Percentiles rank a stretch among this genome's conserved stretches.
Evolutionary conservation across 2,797 vertebrate species (phyloP).

Genomic region (Thripadectes ignobilis): DNA sequence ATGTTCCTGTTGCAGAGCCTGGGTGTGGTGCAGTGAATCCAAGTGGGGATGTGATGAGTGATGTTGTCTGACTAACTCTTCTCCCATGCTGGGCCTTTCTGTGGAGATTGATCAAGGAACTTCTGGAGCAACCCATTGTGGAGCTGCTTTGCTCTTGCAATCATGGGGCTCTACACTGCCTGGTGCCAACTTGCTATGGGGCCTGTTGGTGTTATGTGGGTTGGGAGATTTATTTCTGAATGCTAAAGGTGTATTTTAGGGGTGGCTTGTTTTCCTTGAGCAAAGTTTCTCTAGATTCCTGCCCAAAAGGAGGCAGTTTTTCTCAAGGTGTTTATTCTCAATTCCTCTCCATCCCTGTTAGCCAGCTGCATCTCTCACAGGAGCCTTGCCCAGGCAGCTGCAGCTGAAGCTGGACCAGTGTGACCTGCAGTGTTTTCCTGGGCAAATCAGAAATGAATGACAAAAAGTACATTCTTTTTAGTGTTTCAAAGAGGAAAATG

Average conservation of each 20-base stretch:
- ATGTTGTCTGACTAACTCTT: not conserved
- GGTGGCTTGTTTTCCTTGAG: not conserved
- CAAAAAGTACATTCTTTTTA: not conserved
- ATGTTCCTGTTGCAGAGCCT: not conserved
- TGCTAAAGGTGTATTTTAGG: not conserved
- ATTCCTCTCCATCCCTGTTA: not conserved
- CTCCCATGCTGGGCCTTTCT: not conserved
- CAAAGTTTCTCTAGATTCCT: not conserved
- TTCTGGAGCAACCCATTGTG: not conserved
- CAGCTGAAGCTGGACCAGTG: fast-evolving
- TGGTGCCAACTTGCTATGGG: not conserved
- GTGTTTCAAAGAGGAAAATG: not conserved
- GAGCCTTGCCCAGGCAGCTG: not conserved
- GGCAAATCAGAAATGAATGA: not conserved
- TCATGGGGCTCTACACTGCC: fast-evolving
- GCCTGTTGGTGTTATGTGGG: not conserved
- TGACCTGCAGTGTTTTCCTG: not conserved
- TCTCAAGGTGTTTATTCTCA: not conserved
- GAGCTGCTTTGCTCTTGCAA: not conserved
- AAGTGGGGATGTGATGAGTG: not conserved
- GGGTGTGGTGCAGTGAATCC: not conserved
- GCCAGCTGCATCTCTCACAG: not conserved
- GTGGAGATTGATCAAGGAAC: not conserved
- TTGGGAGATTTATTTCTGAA: not conserved
- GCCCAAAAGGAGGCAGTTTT: not conserved